Evolutionary conservation across 2,113 vertebrate genomes (phyloP).

Genomic region (Sinocyclocheilus grahami): DNA sequence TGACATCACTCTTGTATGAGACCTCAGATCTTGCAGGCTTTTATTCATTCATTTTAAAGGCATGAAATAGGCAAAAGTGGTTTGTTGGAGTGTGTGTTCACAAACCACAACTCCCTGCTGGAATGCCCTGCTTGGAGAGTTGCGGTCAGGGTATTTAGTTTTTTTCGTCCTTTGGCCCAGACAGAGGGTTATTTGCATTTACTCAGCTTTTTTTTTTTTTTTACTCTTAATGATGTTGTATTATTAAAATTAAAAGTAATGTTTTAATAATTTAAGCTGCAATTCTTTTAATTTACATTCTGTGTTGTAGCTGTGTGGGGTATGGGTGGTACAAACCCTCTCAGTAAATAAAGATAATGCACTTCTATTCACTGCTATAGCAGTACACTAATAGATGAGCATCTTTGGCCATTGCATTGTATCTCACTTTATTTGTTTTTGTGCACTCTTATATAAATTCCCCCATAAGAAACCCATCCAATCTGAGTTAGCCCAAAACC

Average conservation of each 20-base stretch:
- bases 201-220: not conserved
- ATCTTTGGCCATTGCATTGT: not conserved
- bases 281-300: not conserved
- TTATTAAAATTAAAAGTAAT: not conserved
- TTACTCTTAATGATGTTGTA: not conserved
- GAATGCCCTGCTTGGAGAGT: slow-evolving; percentile 38
- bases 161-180: not conserved
- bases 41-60: slow-evolving; percentile 36
- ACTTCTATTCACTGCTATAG: not conserved
- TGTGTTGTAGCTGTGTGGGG: not conserved
- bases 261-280: not conserved
- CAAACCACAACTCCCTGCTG: slow-evolving; percentile 25
- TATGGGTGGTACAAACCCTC: not conserved
- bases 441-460: not conserved
- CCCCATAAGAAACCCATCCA: not conserved
- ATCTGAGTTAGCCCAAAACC: not conserved
- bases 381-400: not conserved
- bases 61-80: slow-evolving; percentile 34
- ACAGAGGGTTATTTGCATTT: not conserved
- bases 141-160: slow-evolving; percentile 10
- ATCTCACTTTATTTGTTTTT: not conserved
- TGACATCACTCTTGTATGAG: slow-evolving; percentile 20
- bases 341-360: not conserved
- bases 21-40: slow-evolving; percentile 17
- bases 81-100: slow-evolving; percentile 31